Evolutionary conservation across 2,888 invertebrate genomes (phyloP), one percentile per base, ranked within the genome.

Genomic region (Acanthosepion lycidas): DNA sequence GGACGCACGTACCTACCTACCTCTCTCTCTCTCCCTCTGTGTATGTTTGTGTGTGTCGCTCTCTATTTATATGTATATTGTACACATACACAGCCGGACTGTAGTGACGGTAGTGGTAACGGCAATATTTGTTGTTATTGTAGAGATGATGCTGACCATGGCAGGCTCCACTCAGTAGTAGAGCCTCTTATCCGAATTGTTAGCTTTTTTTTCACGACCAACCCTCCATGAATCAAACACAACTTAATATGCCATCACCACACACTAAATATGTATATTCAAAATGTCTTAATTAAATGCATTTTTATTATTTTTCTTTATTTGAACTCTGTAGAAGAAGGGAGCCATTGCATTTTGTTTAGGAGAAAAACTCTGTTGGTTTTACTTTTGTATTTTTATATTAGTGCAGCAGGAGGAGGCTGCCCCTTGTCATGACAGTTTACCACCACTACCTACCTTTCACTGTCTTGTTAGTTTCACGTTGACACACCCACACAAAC

Each of bases 401-500:
- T 78, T 78, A 18, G n/a, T 78, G n/a, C 78, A 33, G 8, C n/a
- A 78, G n/a, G 78, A 12, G 64, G 26, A 64, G 78, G 78, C n/a
- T 78, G n/a, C 78, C 78, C n/a, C 78, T 78, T 78, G 78, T 78
- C 15, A 78, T n/a, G 33, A 78, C n/a, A 78, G 78, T 78, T 78
- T 78, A 78, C 78, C 78, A 78, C 78, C n/a, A 78, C 78, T 78
- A 78, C n/a, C 78, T 78, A n/a, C 78, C 78, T 78, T 78, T 78
- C 18, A 12, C n/a, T n/a, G 78, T 9, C 8, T 78, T 28, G 78
- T 78, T 78, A n/a, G 8, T n/a, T 78, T 78, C 78, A n/a, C 78
- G 15, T 78, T 78, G 78, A 78, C 78, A 78, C 78, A 78, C 78
- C 78, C 78, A 78, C 78, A 78, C 78, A 78, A 78, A 15, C 78